Conservation (phyloP, 2,797 vertebrate species). For the Nannoperca obscura region DNA sequence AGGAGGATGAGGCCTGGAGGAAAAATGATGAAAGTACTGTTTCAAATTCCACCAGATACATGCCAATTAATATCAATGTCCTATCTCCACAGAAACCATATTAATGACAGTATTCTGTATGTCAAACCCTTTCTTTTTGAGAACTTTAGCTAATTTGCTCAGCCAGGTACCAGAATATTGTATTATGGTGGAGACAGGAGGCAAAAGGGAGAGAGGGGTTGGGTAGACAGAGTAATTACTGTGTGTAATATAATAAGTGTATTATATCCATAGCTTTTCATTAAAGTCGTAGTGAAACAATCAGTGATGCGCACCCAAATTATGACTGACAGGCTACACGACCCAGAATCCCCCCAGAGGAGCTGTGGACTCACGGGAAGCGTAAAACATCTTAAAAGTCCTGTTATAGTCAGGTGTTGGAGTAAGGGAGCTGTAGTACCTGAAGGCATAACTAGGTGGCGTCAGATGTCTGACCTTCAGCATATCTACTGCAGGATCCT, state of each 20-base stretch:
- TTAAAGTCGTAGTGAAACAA: constrained; percentile 65
- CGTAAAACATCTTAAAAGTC: constrained; percentile 69
- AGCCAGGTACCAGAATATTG: not conserved
- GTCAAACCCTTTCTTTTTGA: constrained; percentile 32
- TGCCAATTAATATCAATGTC: constrained; percentile 18
- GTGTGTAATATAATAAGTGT: constrained; percentile 34
- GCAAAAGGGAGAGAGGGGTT: constrained; percentile 43
- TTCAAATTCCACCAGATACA: constrained; percentile 22
- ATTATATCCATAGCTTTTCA: constrained; percentile 69
- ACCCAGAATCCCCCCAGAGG: constrained; percentile 53
- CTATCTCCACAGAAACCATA: not conserved
- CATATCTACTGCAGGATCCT: constrained; percentile 48
- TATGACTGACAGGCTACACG: constrained; percentile 70
- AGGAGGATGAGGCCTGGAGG: not conserved
- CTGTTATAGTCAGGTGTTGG: constrained; percentile 57
- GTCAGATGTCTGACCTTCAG: constrained; percentile 72
- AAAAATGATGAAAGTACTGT: constrained; percentile 1
- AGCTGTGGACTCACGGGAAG: constrained; percentile 56
- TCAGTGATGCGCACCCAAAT: constrained; percentile 66
- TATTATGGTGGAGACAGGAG: constrained; percentile 27
- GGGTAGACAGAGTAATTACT: constrained; percentile 64
- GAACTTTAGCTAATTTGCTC: constrained; percentile 22
- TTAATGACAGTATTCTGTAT: not conserved
- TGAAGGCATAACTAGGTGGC: constrained; percentile 68
- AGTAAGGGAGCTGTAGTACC: constrained; percentile 64